Conservation (phyloP, 2,113 vertebrate genomes). For the Pipa parva region DNA sequence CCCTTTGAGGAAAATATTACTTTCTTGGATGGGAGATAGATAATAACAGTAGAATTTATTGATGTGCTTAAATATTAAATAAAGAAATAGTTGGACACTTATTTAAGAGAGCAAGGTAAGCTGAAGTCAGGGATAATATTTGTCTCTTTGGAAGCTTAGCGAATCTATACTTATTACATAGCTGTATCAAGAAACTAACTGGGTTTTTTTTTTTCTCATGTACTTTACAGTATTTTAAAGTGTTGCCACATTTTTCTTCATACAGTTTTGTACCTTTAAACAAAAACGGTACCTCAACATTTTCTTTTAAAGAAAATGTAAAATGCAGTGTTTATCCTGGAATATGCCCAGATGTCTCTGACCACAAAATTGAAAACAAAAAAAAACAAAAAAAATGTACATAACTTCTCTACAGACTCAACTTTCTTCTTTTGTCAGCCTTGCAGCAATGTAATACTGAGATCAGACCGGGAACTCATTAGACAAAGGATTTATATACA, state of each 20-base stretch:
- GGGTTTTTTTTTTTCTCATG: neutral
- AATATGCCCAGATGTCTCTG: slow-evolving; percentile 28
- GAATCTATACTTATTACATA: neutral
- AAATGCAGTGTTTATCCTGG: slow-evolving; percentile 34
- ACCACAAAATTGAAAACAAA: slow-evolving; percentile 13
- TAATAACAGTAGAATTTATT: neutral
- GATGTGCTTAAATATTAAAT: neutral
- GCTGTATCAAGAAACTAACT: neutral
- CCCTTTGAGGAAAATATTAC: neutral
- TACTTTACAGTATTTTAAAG: no score
- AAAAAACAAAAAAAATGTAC: slow-evolving; percentile 20
- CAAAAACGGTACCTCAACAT: slow-evolving; percentile 18
- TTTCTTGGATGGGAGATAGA: neutral
- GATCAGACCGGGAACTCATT: slow-evolving; percentile 37
- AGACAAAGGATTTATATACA: slow-evolving; percentile 37
- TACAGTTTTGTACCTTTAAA: slow-evolving; percentile 18
- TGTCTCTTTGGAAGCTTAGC: neutral
- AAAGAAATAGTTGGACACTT: neutral
- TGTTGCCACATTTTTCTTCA: no score
- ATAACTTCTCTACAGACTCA: slow-evolving; percentile 29
- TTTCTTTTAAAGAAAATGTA: slow-evolving; percentile 30
- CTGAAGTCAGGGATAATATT: neutral
- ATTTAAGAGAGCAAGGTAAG: neutral
- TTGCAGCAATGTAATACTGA: slow-evolving; percentile 33
- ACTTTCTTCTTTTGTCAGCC: slow-evolving; percentile 27